Conservation (phyloP, 2,797 vertebrate species). For the Darevskia nairensis region DNA sequence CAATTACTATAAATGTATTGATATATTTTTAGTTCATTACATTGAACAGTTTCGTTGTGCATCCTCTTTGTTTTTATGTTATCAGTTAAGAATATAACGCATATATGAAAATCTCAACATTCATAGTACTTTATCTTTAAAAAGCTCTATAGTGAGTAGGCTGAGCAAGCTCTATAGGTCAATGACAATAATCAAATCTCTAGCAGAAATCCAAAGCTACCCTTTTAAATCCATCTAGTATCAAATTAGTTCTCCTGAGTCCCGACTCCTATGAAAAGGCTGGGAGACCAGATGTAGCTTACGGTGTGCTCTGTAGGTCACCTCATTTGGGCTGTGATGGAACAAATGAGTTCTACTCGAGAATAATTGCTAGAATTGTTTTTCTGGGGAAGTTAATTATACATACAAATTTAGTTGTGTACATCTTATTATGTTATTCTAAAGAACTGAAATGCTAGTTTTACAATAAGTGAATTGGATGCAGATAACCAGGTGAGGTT, state of each 20-base stretch:
- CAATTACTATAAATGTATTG: neutral
- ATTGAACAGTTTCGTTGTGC: neutral
- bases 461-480: neutral
- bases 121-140: neutral
- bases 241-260: neutral
- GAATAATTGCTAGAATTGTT: neutral
- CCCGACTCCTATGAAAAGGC: constrained; percentile 2
- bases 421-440: neutral
- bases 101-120: neutral
- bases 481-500: neutral
- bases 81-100: too few relatives aligned
- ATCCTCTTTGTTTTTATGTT: neutral
- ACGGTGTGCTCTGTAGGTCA: neutral
- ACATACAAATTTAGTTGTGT: neutral
- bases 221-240: neutral
- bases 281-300: neutral
- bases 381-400: constrained; percentile 33
- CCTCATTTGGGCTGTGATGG: neutral
- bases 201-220: neutral
- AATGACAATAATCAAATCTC: neutral
- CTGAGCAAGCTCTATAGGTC: neutral
- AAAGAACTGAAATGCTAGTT: neutral
- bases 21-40: neutral
- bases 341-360: constrained; percentile 2
- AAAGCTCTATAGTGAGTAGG: neutral